Evolutionary conservation across 2,888 invertebrate species (phyloP), one percentile per base, ranked within the genome.

Genomic region (Eurytoma californica): DNA sequence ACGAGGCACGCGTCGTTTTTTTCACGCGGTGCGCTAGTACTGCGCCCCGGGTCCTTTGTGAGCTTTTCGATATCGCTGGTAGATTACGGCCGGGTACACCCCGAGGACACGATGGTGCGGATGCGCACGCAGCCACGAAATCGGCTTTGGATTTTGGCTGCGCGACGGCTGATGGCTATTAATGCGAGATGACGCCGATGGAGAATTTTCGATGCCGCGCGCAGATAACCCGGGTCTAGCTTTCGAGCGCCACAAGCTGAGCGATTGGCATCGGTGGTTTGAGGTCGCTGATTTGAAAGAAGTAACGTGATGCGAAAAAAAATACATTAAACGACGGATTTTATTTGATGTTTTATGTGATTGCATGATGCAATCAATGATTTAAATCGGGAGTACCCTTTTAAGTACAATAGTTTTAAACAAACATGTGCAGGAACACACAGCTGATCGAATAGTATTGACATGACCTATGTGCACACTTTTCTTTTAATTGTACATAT

Each of bases 41-140:
- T 16, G 24, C 14, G 55, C 39, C 60, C 77, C 60, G 61, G 58
- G 39, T 60, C 67, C 67, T 66, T 60, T 67, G 72, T 67, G 39
- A 39, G 3, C 67, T 77, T 77, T 67, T 72, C 77, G 72, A 72
- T 77, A 60, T 66, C 67, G 72, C 67, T 72, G 72, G 30, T 57
- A 58, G 30, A 74, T 74, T 67, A 63, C 51, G 39, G 30, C 14
- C 24, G 14, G 57, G 13, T 24, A 24, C 24, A 24, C 53, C 39
- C 14, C 61, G 66, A 13, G 66, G 1, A 58, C 60, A 58, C 65
- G 65, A 68, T 30, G 24, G 13, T 20, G 12, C 20, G 30, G 30
- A 16, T n/a, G n/a, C 39, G 16, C 28, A 14, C n/a, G 28, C 47
- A 28, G 55, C 28, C 74, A 20, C 55, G 12, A 49, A 73, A 73